Base-by-base conservation (phyloP, 2,888 invertebrate species). In the Agonopterix heracliana region DNA sequence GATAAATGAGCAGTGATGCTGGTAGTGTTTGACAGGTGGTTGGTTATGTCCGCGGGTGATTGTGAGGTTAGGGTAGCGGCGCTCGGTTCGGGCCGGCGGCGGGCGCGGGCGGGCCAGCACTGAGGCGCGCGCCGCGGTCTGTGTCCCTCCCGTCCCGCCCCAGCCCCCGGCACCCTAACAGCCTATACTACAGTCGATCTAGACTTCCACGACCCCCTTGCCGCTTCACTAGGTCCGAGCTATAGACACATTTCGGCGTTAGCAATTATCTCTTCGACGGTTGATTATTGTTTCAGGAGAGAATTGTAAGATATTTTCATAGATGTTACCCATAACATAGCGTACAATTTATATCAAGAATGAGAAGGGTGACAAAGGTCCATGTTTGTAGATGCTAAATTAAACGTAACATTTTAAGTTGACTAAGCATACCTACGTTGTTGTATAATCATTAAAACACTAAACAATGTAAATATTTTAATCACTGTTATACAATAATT, bases 61-160 rank as follows among this genome's bases (percentile, higher is more conserved):
- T 12, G 40, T 78, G 78, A 81, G 81, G 81, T 84, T 82, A 81
- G 75, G 73, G 68, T 63, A 70, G 78, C 77, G 36, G 36, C 11
- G 41, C 41, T 9, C 79, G 75, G 78, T 81, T 78, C 78, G 78
- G 74, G 78, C 81, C 78, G 84, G 80, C 81, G 76, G 83, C 81
- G 83, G 83, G 82, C 79, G 84, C 83, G 83, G 81, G 85, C 76
- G 81, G 78, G 78, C 78, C 80, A 69, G 80, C 81, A 87, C 87
- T 85, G 85, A 81, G 70, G 80, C 80, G 84, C 82, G 83, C 83
- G 81, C 14, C 41, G 41, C 41, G 41, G 38, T 10, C 38, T n/a
- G 3, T 10, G 7, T 5, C 1, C 41, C 12, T 13, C 41, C 12
- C 41, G 12, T 1, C 41, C 80, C 81, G 81, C 78, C 57, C 71